Evolutionary conservation across 2,797 vertebrate genomes (phyloP).

Genomic region (Dendrocincla tyrannina): DNA sequence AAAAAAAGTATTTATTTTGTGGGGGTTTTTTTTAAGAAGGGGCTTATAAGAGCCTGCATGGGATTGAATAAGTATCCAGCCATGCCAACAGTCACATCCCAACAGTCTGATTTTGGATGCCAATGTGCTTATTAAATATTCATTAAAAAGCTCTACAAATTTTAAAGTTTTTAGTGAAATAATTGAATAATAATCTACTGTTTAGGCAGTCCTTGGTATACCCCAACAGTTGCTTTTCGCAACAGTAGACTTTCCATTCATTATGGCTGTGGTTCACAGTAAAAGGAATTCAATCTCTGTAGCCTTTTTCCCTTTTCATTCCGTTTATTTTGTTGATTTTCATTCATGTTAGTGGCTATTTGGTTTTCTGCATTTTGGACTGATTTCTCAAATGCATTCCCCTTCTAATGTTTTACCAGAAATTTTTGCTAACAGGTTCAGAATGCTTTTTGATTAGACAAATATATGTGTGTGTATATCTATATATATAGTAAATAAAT

Average conservation of each 20-base stretch:
- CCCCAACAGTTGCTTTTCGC: not conserved
- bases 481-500: not conserved
- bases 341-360: not conserved
- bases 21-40: not conserved
- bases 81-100: not conserved
- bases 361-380: not conserved
- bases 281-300: not conserved
- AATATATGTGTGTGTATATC: not conserved
- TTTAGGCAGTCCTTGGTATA: not conserved
- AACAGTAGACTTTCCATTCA: not conserved
- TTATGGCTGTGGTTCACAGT: not conserved
- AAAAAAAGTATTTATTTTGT: not conserved
- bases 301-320: not conserved
- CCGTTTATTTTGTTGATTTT: not conserved
- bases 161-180: not conserved
- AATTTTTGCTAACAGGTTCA: not conserved
- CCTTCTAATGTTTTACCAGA: not conserved
- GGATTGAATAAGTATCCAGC: not conserved
- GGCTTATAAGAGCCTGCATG: not conserved
- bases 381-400: not conserved
- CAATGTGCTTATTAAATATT: not conserved
- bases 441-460: not conserved
- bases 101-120: not conserved
- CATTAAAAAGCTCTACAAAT: not conserved
- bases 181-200: not conserved